phyloP scores from a whole-genome alignment of 2,888 invertebrate species.

The Anthophora plumipes region DNA sequence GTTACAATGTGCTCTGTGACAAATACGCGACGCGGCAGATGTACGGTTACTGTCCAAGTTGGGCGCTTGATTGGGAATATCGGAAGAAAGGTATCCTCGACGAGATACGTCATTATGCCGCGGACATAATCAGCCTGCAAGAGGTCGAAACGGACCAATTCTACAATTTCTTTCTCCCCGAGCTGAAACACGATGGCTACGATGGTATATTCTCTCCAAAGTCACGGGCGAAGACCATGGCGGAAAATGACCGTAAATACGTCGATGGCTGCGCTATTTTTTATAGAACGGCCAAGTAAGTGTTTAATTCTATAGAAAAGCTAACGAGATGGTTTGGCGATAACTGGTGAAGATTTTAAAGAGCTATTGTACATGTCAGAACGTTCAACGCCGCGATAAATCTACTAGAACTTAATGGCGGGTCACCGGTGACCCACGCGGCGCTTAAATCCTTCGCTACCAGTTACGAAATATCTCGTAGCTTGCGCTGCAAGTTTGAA shows the following conservation, averaged over 20 bases:
- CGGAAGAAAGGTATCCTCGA: constrained; percentile 98
- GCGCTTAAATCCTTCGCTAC: too few relatives aligned
- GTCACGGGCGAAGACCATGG: constrained; percentile 99
- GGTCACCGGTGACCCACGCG: too few relatives aligned
- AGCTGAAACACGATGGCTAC: constrained; percentile 95
- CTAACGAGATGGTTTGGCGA: too few relatives aligned
- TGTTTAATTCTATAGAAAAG: too few relatives aligned
- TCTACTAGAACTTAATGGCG: too few relatives aligned
- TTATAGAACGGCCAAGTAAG: constrained; percentile 96
- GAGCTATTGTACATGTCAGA: too few relatives aligned
- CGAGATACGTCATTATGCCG: constrained; percentile 97
- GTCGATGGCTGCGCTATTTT: constrained; percentile 99
- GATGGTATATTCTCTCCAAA: constrained; percentile 99
- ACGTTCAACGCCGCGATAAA: too few relatives aligned
- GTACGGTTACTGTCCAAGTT: constrained; percentile 99
- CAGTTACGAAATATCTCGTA: too few relatives aligned
- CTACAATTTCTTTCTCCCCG: constrained; percentile 97
- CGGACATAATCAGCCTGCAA: constrained; percentile 98
- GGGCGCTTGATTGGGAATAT: constrained; percentile 99
- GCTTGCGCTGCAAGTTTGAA: too few relatives aligned
- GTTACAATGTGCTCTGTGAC: constrained; percentile 99
- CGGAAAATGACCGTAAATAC: constrained; percentile 97
- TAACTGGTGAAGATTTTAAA: too few relatives aligned
- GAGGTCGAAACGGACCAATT: constrained; percentile 99
- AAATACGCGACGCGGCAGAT: constrained; percentile 99